A percentile compares a stretch with the other conserved stretches of the same genome.
phyloP scores from a whole-genome alignment of 2,888 invertebrate species.

The Apotomis betuletana region DNA sequence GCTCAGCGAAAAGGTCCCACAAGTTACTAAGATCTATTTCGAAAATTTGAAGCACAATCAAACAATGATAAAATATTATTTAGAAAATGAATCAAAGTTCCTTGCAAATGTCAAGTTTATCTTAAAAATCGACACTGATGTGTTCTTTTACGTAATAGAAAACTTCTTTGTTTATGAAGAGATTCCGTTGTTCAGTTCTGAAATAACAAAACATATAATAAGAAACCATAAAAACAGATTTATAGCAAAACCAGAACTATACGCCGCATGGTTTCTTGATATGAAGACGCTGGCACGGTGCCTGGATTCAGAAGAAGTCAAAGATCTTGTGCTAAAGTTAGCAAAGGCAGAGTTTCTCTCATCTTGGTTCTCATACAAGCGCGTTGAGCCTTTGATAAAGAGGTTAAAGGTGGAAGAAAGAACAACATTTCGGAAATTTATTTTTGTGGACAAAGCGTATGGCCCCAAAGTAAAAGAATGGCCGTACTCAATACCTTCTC shows the following conservation, averaged over 20 bases:
- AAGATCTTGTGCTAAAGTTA: conserved; percentile 54
- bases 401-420: conserved; percentile 52
- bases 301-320: conserved; percentile 57
- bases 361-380: conserved; percentile 57
- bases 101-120: conserved; percentile 55
- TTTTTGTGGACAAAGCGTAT: conserved; percentile 61
- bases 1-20: conserved; percentile 58
- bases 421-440: conserved; percentile 54
- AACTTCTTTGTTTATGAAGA: conserved; percentile 52
- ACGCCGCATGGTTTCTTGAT: conserved; percentile 56
- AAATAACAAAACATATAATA: conserved; percentile 57
- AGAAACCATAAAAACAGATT: conserved; percentile 57
- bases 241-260: conserved; percentile 59
- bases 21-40: conserved; percentile 57
- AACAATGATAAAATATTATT: conserved; percentile 48
- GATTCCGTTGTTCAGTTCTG: conserved; percentile 49
- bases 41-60: conserved; percentile 52
- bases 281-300: conserved; percentile 55
- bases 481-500: conserved; percentile 52
- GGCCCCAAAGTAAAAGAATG: conserved; percentile 53
- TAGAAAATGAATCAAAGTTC: conserved; percentile 48
- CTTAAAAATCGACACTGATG: conserved; percentile 56
- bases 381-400: conserved; percentile 60
- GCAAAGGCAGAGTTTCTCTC: conserved; percentile 59
- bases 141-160: conserved; percentile 60